These are phyloP conservation scores for Meda fulgida DNA, from an alignment of 2,797 vertebrate species.

Conservation along the genomic window DNA sequence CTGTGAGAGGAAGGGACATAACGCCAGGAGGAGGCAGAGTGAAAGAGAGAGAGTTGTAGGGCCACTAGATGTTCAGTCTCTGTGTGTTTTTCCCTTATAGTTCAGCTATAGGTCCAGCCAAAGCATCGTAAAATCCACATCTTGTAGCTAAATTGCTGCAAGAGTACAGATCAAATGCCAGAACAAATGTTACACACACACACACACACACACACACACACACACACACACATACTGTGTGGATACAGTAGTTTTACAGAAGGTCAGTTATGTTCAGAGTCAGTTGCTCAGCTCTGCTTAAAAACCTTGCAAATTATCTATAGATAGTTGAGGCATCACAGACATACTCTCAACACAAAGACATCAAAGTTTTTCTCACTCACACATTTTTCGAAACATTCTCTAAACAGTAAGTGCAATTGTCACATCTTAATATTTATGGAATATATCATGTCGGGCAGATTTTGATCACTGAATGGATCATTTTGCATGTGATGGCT, in stretches of 20 bases:
- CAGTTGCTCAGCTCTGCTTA: not conserved
- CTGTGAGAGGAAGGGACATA: conserved; percentile 1
- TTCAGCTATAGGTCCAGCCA: not conserved
- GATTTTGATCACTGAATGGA: too few relatives aligned
- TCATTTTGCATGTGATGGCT: too few relatives aligned
- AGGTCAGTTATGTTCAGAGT: conserved; percentile 7
- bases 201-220: not conserved
- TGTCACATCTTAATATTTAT: too few relatives aligned
- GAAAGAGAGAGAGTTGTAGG: not conserved
- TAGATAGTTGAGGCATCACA: not conserved
- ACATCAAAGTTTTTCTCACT: too few relatives aligned
- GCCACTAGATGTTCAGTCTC: conserved; percentile 2
- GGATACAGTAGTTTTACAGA: conserved; percentile 26
- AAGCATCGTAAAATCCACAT: conserved; percentile 1
- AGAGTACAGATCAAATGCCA: conserved; percentile 15
- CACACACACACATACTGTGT: not conserved
- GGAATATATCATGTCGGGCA: too few relatives aligned
- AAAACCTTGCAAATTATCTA: not conserved
- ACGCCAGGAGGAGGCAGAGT: not conserved
- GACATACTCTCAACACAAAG: not conserved
- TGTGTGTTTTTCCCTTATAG: conserved; percentile 46
- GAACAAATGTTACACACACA: conserved; percentile 13
- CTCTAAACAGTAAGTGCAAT: too few relatives aligned
- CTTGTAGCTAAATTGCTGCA: not conserved
- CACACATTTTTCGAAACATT: too few relatives aligned